phyloP scores from a whole-genome alignment of 37 sponge, comb jelly and placozoan species.

The Theonella swinhoei region DNA sequence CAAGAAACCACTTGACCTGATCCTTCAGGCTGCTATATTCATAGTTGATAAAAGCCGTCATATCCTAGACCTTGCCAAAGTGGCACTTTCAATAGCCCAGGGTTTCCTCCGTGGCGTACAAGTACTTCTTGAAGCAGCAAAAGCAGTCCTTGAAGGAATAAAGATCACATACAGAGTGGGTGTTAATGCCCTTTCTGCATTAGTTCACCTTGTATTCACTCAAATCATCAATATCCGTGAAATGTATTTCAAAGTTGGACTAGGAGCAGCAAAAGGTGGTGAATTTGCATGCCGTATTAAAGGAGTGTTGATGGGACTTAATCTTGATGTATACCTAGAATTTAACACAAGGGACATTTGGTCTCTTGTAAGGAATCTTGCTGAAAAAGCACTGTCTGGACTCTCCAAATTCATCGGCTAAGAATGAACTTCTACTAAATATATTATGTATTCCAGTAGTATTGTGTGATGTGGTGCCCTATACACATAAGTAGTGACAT shows the following conservation, averaged over 20 bases:
- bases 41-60: neutral
- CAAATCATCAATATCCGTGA: conserved; percentile 8
- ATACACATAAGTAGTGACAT: no score
- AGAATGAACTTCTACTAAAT: no score
- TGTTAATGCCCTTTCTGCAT: neutral
- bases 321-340: neutral
- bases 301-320: neutral
- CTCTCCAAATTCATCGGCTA: conserved; percentile 1
- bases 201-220: neutral
- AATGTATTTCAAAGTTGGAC: conserved; percentile 19
- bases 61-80: conserved; percentile 8
- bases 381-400: neutral
- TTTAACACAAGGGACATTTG: conserved; percentile 1
- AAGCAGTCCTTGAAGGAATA: neutral
- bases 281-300: neutral
- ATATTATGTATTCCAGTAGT: no score
- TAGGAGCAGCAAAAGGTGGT: conserved; percentile 2
- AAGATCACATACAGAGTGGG: neutral
- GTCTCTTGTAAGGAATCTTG: conserved; percentile 9
- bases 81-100: neutral
- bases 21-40: conserved; percentile 2
- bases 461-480: no score
- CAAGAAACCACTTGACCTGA: neutral
- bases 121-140: neutral
- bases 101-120: neutral